Percentiles rank a stretch among this genome's conserved stretches.
These are phyloP conservation scores for Xestia rhomboidea DNA, from an alignment of 2,888 invertebrate species.

Conservation along the genomic window DNA sequence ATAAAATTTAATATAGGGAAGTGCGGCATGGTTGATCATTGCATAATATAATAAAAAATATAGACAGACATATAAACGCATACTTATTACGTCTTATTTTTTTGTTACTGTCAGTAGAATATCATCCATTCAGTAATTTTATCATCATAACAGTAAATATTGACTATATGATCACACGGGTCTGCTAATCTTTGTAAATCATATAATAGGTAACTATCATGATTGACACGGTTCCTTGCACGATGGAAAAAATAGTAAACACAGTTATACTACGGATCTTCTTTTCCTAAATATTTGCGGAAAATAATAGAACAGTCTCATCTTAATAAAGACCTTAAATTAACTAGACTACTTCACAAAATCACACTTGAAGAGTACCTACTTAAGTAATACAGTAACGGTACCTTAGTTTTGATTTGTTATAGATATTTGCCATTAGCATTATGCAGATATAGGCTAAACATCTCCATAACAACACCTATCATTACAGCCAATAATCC, in stretches of 20 bases:
- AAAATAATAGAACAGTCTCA: not conserved
- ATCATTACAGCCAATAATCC: slow-evolving; percentile 30
- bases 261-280: not conserved
- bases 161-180: slow-evolving; percentile 7
- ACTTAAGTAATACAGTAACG: not conserved
- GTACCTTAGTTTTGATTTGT: slow-evolving; percentile 3
- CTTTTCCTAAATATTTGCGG: not conserved
- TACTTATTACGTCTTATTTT: slow-evolving; percentile 2
- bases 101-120: slow-evolving; percentile 1
- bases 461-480: not conserved
- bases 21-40: not conserved
- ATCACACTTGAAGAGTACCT: not conserved
- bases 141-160: slow-evolving; percentile 26
- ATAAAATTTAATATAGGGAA: slow-evolving; percentile 11
- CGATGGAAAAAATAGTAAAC: not conserved
- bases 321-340: not conserved
- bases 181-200: slow-evolving; percentile 6
- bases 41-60: not conserved
- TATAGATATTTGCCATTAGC: not conserved
- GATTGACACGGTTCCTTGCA: not conserved
- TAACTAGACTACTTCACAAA: not conserved
- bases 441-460: slow-evolving; percentile 3
- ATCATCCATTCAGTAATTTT: slow-evolving; percentile 11
- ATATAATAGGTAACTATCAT: not conserved
- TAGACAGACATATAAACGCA: not conserved